Evolutionary conservation across 2,797 vertebrate genomes (phyloP), one percentile per base, ranked within the genome.

Genomic region (Remorina albescens): DNA sequence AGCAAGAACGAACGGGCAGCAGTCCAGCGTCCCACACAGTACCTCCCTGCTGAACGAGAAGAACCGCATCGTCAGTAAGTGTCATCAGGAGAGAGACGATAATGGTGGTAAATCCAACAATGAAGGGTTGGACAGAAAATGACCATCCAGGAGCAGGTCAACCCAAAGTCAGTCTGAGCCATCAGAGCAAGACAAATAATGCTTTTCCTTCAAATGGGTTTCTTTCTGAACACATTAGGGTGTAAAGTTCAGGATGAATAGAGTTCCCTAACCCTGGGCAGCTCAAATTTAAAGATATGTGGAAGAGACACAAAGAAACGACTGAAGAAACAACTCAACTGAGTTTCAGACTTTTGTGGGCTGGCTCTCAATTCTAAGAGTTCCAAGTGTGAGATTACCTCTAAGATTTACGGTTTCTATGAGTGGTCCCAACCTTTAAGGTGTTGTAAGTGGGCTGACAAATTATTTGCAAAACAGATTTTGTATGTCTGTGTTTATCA

Each of bases 31-130:
- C 60, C 78, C 88, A 0, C 90, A 92, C 79, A 93, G 88, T 67
- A 93, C 95, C 72, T 91, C 89, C 0, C 91, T 96, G 65, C 94
- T 97, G 59, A 96, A 95, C 1, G 94, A 96, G 88, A 96, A 91
- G 89, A 96, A 95, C 91, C 96, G 89, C 88, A 85, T 96, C 19
- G 94, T 94, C 84, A 92, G 95, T 96, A 62, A 95, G 95, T 93
- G 25, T 9, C 51, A 11, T 47, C 41, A 16, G 8, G 41, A 8
- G 16, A 39, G 18, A 44, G 42, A 3, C 7, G 19, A 4, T 10
- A 18, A 8, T 3, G 41, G 41, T 3, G 19, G 42, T 44, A 6
- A 42, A 39, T 39, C 13, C 37, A 39, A 39, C 16, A 39, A 39
- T 5, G 16, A 15, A 39, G 37, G 13, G 37, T 16, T 16, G 6